Base-by-base conservation (phyloP, 1,140 invertebrate species). In the Eurosta solidaginis region DNA sequence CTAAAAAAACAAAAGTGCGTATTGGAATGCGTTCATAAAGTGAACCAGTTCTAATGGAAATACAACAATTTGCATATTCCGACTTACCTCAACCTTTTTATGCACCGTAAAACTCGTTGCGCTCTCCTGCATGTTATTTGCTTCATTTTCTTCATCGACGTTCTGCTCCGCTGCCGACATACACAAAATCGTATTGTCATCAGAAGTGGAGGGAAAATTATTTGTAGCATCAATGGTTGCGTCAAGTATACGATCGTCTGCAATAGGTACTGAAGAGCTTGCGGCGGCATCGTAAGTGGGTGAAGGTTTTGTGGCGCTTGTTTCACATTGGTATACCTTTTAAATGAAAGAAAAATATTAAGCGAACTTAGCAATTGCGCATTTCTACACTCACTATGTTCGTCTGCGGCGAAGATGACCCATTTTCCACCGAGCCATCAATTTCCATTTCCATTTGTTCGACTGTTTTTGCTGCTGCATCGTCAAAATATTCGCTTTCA, bases 1-100 rank as follows among this genome's bases (percentile, higher is more conserved):
- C n/a, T n/a, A n/a, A n/a, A n/a, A n/a, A n/a, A n/a, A n/a, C n/a
- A n/a, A n/a, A n/a, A n/a, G n/a, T n/a, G n/a, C n/a, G n/a, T n/a
- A n/a, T n/a, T n/a, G n/a, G n/a, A n/a, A n/a, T n/a, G n/a, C n/a
- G n/a, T n/a, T n/a, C n/a, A n/a, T n/a, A n/a, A n/a, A n/a, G n/a
- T n/a, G n/a, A n/a, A n/a, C n/a, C n/a, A n/a, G n/a, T n/a, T n/a
- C n/a, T n/a, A n/a, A n/a, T n/a, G n/a, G 12, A 47, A 12, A 47
- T 47, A 20, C 2, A 20, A 68, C 40, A 40, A 68, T 68, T 68
- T 40, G 33, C 29, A 40, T 40, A 1, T 79, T 79, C 2, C 78
- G 68, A 9, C 79, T 80, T 42, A 83, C 79, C 25, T 85, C 79
- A 52, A 83, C 82, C 0, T 83, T 80, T 50, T 84, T 83, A 1